Percentiles rank a stretch among this genome's conserved stretches.
phyloP scores from a whole-genome alignment of 2,797 vertebrate species.

The Neosilurus mollespiculum region DNA sequence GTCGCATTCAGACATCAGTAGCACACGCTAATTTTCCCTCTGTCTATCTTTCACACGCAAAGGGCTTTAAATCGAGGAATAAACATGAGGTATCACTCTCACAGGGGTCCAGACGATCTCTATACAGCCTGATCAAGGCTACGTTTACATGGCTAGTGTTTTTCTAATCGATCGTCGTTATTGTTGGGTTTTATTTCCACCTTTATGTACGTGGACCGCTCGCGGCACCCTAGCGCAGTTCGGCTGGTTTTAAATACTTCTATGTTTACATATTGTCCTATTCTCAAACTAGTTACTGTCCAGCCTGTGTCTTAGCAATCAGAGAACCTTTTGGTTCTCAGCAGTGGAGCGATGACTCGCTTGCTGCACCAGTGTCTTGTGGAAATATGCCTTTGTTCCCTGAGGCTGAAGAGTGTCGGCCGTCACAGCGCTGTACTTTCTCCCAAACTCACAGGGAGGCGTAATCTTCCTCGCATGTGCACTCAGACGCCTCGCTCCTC shows the following conservation, averaged over 20 bases:
- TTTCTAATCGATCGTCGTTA: constrained; percentile 36
- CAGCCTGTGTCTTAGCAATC: constrained; percentile 40
- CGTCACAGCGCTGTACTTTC: constrained; percentile 17
- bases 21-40: constrained; percentile 40
- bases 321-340: constrained; percentile 14
- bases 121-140: constrained; percentile 52
- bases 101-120: constrained; percentile 35
- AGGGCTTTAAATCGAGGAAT: constrained; percentile 57
- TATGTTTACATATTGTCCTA: constrained; percentile 57
- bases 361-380: constrained; percentile 41
- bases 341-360: constrained; percentile 21
- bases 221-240: constrained; percentile 41
- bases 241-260: constrained; percentile 31
- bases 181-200: constrained; percentile 19
- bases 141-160: constrained; percentile 59
- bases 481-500: background rate
- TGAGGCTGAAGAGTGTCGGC: constrained; percentile 14
- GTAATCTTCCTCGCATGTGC: constrained; percentile 10
- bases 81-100: constrained; percentile 53
- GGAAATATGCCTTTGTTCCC: constrained; percentile 38
- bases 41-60: constrained; percentile 45
- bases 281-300: constrained; percentile 37
- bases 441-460: background rate
- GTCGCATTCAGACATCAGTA: constrained; percentile 33
- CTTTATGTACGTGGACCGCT: constrained; percentile 50